These are phyloP conservation scores for Phylloscopus trochilus DNA, from an alignment of 2,113 vertebrate species.

Conservation along the genomic window DNA sequence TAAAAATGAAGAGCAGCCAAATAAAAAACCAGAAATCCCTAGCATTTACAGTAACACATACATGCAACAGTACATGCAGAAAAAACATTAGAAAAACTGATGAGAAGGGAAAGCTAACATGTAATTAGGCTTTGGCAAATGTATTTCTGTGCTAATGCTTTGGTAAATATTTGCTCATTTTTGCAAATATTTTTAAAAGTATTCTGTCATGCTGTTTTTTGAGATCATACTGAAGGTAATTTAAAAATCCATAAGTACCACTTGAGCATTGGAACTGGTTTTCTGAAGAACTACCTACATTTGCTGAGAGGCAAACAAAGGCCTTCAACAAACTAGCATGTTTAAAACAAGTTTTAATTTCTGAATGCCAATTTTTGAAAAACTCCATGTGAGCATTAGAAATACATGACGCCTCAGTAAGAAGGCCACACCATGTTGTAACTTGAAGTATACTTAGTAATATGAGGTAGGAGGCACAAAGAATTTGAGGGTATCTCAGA, in stretches of 20 bases:
- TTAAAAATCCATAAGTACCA: fast-evolving
- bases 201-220: not conserved
- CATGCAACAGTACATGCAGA: slow-evolving; percentile 58
- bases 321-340: not conserved
- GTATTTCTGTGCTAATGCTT: slow-evolving; percentile 4
- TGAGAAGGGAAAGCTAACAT: slow-evolving; percentile 37
- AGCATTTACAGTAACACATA: slow-evolving; percentile 26
- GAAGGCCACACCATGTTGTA: not conserved
- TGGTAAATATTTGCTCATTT: slow-evolving; percentile 6
- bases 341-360: not conserved
- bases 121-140: slow-evolving; percentile 7
- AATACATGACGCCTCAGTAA: not conserved
- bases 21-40: not conserved
- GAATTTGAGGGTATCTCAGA: not conserved
- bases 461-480: not conserved
- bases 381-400: not conserved
- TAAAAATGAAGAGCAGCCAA: slow-evolving; percentile 48
- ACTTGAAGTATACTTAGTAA: not conserved
- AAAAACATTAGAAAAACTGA: slow-evolving; percentile 8
- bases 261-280: not conserved
- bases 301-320: not conserved
- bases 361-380: not conserved
- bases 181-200: not conserved
- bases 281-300: not conserved
- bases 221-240: not conserved